Percentiles rank a stretch among this genome's conserved stretches.
Evolutionary conservation across 2,113 vertebrate species (phyloP).

Genomic region (Fregata magnificens): DNA sequence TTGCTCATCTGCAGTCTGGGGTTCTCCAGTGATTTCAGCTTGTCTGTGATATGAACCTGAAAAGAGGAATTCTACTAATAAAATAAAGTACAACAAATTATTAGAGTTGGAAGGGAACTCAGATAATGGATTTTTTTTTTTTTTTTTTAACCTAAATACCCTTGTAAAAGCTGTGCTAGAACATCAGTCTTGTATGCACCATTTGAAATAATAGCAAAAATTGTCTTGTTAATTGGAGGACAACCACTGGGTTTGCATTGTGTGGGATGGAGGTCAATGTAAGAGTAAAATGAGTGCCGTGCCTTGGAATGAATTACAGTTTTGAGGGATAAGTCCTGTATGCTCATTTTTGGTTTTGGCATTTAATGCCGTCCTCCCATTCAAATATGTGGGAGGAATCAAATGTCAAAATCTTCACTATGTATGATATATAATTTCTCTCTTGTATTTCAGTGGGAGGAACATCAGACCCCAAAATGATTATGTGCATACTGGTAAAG

Average conservation of each 20-base stretch:
- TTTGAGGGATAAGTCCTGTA: conserved; percentile 9
- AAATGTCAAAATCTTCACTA: conserved; percentile 46
- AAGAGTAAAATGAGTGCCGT: not conserved
- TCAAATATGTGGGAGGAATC: conserved; percentile 52
- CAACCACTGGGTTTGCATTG: not conserved
- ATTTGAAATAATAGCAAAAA: not conserved
- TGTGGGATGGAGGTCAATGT: not conserved
- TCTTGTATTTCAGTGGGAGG: conserved; percentile 44
- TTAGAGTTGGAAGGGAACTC: not conserved
- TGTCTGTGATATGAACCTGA: not conserved
- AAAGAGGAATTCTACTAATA: not conserved
- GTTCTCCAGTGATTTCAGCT: not conserved
- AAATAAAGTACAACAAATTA: not conserved
- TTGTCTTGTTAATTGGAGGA: not conserved
- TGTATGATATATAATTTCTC: conserved; percentile 48
- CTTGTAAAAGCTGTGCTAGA: not conserved
- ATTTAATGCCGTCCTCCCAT: conserved; percentile 36
- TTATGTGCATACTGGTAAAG: conserved; percentile 32
- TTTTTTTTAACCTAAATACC: not conserved
- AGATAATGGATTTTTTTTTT: not conserved
- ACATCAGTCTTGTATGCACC: not conserved
- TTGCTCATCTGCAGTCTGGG: not conserved
- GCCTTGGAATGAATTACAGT: conserved; percentile 9
- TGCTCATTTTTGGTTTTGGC: conserved; percentile 52
- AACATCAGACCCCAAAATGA: conserved; percentile 47